These are phyloP conservation scores for Aythya baeri DNA, from an alignment of 2,113 vertebrate species.

Conservation along the genomic window DNA sequence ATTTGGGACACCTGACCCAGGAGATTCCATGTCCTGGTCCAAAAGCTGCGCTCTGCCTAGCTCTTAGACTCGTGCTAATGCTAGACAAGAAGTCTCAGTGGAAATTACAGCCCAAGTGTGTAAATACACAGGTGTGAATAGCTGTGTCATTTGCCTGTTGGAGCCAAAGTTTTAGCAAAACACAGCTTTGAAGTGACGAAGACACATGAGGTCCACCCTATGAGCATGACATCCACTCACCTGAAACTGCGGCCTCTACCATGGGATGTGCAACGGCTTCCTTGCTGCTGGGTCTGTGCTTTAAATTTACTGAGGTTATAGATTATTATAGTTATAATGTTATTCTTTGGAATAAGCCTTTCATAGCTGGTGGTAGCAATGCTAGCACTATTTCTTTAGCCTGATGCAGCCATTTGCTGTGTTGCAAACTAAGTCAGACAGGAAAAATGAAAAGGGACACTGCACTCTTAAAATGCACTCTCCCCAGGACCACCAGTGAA, in stretches of 20 bases:
- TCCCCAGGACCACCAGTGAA: neutral
- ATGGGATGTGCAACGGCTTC: too few species aligned
- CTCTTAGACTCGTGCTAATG: fast-evolving
- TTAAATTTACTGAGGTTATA: neutral
- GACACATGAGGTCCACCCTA: neutral
- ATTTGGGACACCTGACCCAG: neutral
- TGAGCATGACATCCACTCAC: neutral
- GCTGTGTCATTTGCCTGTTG: neutral
- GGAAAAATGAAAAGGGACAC: neutral
- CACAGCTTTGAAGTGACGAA: neutral
- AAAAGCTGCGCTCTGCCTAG: neutral
- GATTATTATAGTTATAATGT: neutral
- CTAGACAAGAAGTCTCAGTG: neutral
- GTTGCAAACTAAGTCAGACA: neutral
- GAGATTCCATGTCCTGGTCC: neutral
- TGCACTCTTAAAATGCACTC: neutral
- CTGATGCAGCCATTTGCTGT: neutral
- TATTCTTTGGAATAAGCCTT: neutral
- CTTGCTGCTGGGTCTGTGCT: neutral
- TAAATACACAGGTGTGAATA: neutral
- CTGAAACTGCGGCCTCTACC: neutral
- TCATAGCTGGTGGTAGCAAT: neutral
- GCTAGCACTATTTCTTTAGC: neutral
- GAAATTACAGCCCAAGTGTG: neutral
- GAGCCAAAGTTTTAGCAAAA: neutral